Evolutionary conservation across 2,888 invertebrate genomes (phyloP).

Genomic region (Axea sp.): DNA sequence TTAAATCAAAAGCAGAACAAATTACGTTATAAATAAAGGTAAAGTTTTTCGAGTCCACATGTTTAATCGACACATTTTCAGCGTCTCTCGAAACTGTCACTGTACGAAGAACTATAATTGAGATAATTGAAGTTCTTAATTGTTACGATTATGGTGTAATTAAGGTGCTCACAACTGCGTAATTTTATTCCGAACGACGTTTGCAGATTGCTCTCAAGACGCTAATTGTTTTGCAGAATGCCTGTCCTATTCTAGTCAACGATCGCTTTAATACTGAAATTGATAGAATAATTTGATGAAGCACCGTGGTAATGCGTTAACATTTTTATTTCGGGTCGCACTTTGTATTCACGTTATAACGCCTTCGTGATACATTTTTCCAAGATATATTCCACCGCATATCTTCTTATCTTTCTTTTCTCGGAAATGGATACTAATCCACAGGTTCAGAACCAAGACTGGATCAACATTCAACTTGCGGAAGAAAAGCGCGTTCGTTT

Average conservation of each 20-base stretch:
- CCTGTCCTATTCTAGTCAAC: slow-evolving; percentile 1
- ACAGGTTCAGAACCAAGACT: slow-evolving; percentile 67
- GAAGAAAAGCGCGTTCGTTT: slow-evolving; percentile 59
- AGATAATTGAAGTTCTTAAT: slow-evolving; percentile 52
- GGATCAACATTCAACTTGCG: slow-evolving; percentile 65
- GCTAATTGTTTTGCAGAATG: slow-evolving; percentile 41
- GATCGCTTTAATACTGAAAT: slow-evolving; percentile 17
- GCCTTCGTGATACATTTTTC: slow-evolving; percentile 53
- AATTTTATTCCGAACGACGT: slow-evolving; percentile 49
- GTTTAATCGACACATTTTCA: slow-evolving; percentile 27
- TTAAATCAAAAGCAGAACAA: slow-evolving; percentile 6
- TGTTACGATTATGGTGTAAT: slow-evolving; percentile 52
- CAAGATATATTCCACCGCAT: slow-evolving; percentile 69
- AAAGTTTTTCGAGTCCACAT: too few species aligned
- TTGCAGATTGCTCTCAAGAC: slow-evolving; percentile 35
- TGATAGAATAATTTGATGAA: slow-evolving; percentile 16
- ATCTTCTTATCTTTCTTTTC: slow-evolving; percentile 51
- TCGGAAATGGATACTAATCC: slow-evolving; percentile 73
- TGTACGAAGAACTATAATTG: slow-evolving; percentile 35
- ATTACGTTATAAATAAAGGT: too few species aligned
- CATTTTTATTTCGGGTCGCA: slow-evolving; percentile 2
- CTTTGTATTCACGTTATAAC: slow-evolving; percentile 36
- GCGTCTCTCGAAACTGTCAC: slow-evolving; percentile 7
- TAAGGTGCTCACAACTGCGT: slow-evolving; percentile 45
- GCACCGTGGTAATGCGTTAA: background rate